Conservation (phyloP, 1,140 invertebrate genomes). For the Atopsyche davidsoni region DNA sequence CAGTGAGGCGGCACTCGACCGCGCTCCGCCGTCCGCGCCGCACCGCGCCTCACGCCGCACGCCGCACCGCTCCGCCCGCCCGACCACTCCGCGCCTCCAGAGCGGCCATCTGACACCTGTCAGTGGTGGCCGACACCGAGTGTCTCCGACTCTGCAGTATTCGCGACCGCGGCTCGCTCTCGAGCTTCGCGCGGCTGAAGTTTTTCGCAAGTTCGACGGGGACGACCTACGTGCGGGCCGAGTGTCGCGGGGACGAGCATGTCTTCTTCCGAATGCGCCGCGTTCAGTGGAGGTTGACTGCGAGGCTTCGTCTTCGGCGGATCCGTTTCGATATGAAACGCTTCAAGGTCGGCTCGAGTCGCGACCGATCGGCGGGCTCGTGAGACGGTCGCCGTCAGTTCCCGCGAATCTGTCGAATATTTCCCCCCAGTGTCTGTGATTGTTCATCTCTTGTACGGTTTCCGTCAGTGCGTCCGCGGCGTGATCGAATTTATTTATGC, state of each 20-base stretch:
- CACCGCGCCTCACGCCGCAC: slow-evolving; percentile 11
- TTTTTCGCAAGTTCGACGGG: slow-evolving; percentile 2
- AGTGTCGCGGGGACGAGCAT: background rate
- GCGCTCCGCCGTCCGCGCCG: slow-evolving; percentile 16
- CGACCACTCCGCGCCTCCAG: slow-evolving; percentile 1
- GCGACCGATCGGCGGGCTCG: background rate
- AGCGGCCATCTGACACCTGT: slow-evolving; percentile 2
- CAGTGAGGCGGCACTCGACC: slow-evolving; percentile 21
- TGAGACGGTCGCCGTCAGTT: too few relatives aligned
- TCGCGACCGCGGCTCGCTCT: background rate
- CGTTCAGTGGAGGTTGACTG: slow-evolving; percentile 10
- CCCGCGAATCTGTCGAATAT: too few relatives aligned
- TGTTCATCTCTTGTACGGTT: too few relatives aligned
- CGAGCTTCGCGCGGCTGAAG: background rate
- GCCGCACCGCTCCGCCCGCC: slow-evolving; percentile 5
- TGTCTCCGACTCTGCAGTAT: background rate
- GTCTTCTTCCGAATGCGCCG: background rate
- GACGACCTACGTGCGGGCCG: background rate
- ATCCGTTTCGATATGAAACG: too few relatives aligned
- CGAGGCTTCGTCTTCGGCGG: too few relatives aligned
- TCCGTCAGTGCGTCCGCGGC: too few relatives aligned
- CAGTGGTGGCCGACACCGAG: background rate
- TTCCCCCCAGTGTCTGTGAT: too few relatives aligned
- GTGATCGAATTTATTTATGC: too few relatives aligned
- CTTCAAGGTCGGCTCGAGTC: too few relatives aligned